Base-by-base conservation (phyloP, 2,888 invertebrate species). In the Apamea epomidion region DNA sequence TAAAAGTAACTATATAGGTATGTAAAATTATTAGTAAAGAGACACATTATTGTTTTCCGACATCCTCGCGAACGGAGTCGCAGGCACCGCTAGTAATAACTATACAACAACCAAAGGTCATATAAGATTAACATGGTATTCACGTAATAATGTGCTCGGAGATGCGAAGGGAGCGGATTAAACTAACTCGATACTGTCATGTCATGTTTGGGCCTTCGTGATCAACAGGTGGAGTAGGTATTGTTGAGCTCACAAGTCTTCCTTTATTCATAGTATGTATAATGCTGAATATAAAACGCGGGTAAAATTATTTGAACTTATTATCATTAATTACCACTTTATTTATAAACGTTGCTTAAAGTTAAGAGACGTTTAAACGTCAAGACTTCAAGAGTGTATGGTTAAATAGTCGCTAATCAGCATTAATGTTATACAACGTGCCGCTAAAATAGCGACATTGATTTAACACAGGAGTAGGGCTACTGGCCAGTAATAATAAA, bases 191-290 rank as follows among this genome's bases (percentile, higher is more conserved):
- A 51, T 45, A n/a, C 21, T 58, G 81, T 25, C 12, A 7, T n/a
- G n/a, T n/a, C 29, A 62, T 71, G 18, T 18, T 48, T 32, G 54
- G 42, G 45, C 64, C 25, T 62, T 18, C 5, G 18, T 32, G 5
- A n/a, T 64, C 74, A 82, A 82, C 82, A 73, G 48, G 58, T 78
- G 25, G n/a, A 16, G 18, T n/a, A n/a, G n/a, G n/a, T 80, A 48
- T 80, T 58, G 54, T 67, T 58, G 32, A 58, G 54, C n/a, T 54
- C 32, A 54, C n/a, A 18, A 54, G 45, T 25, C 16, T 42, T 8
- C 21, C 21, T 18, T 8, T 7, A 37, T n/a, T 6, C n/a, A 45
- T 14, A 74, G 14, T 60, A 7, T 60, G 10, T 62, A 12, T 18
- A 4, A 21, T 32, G 64, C 21, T 32, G 8, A 1, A 32, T 48